These are phyloP conservation scores for Cossypha heuglini DNA, from an alignment of 2,797 vertebrate genomes.

Conservation along the genomic window DNA sequence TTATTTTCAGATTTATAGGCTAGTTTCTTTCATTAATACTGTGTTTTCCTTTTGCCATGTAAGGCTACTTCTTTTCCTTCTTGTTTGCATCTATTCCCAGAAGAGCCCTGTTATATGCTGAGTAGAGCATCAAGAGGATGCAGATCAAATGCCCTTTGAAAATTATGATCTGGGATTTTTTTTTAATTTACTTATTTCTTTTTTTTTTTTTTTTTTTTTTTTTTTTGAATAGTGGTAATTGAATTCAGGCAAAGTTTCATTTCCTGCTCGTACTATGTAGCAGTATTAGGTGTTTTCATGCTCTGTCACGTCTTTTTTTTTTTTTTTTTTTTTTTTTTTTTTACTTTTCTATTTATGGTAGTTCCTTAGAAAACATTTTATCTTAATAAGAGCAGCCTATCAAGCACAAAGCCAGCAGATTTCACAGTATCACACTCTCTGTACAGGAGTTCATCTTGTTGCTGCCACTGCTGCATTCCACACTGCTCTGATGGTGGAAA, in stretches of 20 bases:
- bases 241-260: neutral
- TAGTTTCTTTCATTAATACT: neutral
- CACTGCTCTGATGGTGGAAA: conserved; percentile 43
- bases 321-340: neutral
- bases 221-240: neutral
- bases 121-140: neutral
- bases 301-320: neutral
- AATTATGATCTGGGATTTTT: neutral
- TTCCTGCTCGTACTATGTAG: neutral
- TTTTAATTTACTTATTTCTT: neutral
- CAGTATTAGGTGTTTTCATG: neutral
- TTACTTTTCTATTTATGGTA: conserved; percentile 28
- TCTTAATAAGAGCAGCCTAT: conserved; percentile 68
- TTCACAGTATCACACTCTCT: conserved; percentile 22
- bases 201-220: neutral
- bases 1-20: neutral
- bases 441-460: conserved; percentile 47
- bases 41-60: neutral
- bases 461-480: conserved; percentile 49
- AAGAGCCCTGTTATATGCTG: neutral
- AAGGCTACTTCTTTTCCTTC: neutral
- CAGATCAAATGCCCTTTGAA: neutral
- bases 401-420: conserved; percentile 54
- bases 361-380: conserved; percentile 46
- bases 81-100: neutral